These are phyloP conservation scores for Atlantisia rogersi DNA, from an alignment of 2,113 vertebrate species.

Conservation along the genomic window DNA sequence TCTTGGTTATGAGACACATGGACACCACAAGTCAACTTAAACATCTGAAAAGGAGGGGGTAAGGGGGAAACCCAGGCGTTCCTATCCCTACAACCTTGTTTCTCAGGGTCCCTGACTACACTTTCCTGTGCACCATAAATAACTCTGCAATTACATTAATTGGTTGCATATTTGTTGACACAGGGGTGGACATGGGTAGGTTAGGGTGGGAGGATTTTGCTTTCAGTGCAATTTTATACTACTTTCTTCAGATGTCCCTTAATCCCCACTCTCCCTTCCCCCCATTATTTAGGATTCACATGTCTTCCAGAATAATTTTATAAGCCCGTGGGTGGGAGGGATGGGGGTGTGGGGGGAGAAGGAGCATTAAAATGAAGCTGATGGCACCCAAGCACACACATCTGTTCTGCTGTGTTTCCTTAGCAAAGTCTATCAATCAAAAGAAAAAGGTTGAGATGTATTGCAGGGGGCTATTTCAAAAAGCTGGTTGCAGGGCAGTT, in stretches of 20 bases:
- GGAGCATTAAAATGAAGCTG: conserved; percentile 51
- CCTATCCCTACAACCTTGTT: conserved; percentile 64
- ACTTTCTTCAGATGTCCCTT: conserved; percentile 59
- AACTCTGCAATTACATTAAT: conserved; percentile 85
- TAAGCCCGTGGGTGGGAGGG: conserved; percentile 11
- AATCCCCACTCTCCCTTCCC: conserved; percentile 37
- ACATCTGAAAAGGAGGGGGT: conserved; percentile 67
- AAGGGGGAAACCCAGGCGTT: conserved; percentile 35
- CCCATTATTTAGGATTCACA: conserved; percentile 50
- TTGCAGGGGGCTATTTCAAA: conserved; percentile 36
- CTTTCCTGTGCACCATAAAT: conserved; percentile 81
- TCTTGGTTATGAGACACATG: conserved; percentile 79
- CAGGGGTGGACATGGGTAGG: conserved; percentile 56
- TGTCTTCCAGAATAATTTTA: conserved; percentile 67
- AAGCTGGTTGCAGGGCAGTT: conserved; percentile 24
- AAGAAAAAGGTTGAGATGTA: conserved; percentile 51
- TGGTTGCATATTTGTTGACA: conserved; percentile 86
- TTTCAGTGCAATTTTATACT: conserved; percentile 69
- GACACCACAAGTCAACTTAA: conserved; percentile 75
- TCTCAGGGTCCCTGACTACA: conserved; percentile 74
- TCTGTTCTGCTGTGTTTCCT: conserved; percentile 51
- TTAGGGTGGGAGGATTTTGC: conserved; percentile 67
- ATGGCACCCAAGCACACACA: conserved; percentile 13
- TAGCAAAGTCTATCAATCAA: conserved; percentile 50
- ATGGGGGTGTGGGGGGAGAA: background rate